Conservation (phyloP, 2,888 invertebrate genomes). For the Sinelater perroti region DNA sequence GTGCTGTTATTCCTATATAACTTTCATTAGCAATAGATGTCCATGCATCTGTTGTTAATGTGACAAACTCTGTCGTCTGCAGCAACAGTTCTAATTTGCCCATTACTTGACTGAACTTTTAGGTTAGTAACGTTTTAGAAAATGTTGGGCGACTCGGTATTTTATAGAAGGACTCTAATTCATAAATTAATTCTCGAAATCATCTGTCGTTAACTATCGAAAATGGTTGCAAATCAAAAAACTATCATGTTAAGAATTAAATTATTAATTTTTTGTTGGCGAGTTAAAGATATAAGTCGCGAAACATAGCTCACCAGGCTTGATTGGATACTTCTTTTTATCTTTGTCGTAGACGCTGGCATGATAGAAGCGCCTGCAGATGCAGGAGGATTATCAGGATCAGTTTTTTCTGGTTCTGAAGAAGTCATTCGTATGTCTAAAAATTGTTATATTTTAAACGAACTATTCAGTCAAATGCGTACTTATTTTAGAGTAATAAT, state of each 20-base stretch:
- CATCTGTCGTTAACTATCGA: constrained; percentile 13
- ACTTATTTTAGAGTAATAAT: too few relatives aligned
- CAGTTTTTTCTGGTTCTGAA: too few relatives aligned
- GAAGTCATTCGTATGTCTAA: too few relatives aligned
- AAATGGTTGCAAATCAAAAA: constrained; percentile 14
- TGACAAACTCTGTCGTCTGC: background rate
- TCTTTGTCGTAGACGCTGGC: background rate
- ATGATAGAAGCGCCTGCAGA: too few relatives aligned
- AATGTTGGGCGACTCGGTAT: constrained; percentile 25
- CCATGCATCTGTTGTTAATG: constrained; percentile 10
- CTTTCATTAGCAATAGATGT: constrained; percentile 26
- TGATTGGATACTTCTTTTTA: background rate
- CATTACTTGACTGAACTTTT: constrained; percentile 10
- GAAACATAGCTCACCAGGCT: background rate
- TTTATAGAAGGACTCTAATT: constrained; percentile 3
- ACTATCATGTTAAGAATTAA: constrained; percentile 11
- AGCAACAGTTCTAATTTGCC: background rate
- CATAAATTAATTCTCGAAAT: constrained; percentile 1
- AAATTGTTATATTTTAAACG: too few relatives aligned
- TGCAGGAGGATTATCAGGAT: too few relatives aligned
- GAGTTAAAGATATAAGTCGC: background rate
- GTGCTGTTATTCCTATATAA: constrained; percentile 27
- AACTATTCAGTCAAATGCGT: too few relatives aligned
- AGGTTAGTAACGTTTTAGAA: background rate
- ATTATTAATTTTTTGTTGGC: constrained; percentile 14